Percentiles rank a stretch among this genome's conserved stretches.
Evolutionary conservation across 2,797 vertebrate species (phyloP).

Genomic region (Triplophysa yarkandensis): DNA sequence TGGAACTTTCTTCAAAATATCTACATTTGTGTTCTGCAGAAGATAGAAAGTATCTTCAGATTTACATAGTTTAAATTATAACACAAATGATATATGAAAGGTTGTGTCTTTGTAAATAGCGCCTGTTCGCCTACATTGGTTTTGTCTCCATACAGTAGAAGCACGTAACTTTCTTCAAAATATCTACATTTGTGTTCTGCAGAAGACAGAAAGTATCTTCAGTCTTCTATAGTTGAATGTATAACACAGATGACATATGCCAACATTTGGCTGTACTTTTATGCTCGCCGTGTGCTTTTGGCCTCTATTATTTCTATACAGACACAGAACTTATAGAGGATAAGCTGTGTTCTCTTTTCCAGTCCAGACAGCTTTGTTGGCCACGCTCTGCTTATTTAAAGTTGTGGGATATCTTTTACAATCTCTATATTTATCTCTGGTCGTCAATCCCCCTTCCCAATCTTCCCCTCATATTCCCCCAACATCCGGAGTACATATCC

Average conservation of each 20-base stretch:
- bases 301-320: slow-evolving; percentile 9
- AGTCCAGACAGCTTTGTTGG: slow-evolving; percentile 63
- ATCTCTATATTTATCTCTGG: slow-evolving; percentile 69
- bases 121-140: too few species aligned
- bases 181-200: too few species aligned
- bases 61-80: too few species aligned
- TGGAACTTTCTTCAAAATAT: too few species aligned
- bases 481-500: too few species aligned
- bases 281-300: slow-evolving; percentile 3
- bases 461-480: not conserved
- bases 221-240: too few species aligned
- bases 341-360: slow-evolving; percentile 42
- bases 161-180: too few species aligned
- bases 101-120: not conserved
- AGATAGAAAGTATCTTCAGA: too few species aligned
- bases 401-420: slow-evolving; percentile 65
- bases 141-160: too few species aligned
- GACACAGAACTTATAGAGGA: slow-evolving; percentile 11
- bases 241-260: too few species aligned
- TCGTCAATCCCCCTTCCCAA: slow-evolving; percentile 47
- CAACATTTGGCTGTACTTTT: slow-evolving; percentile 1
- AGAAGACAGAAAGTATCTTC: too few species aligned
- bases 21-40: too few species aligned
- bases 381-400: slow-evolving; percentile 62
- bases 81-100: not conserved